These are phyloP conservation scores for Scaptodrosophila lebanonensis DNA, from an alignment of 1,140 invertebrate species.

Conservation along the genomic window DNA sequence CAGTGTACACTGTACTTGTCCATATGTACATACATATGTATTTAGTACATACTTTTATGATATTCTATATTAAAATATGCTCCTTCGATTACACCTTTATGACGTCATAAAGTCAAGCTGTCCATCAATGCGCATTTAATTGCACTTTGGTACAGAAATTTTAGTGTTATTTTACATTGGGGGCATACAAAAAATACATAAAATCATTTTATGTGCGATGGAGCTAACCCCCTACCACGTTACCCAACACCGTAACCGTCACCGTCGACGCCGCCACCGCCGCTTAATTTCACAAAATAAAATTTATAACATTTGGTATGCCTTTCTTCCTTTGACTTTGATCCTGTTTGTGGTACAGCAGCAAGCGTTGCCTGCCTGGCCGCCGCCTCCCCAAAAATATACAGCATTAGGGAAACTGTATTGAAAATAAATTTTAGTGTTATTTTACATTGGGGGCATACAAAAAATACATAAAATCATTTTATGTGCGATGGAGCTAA, in stretches of 20 bases:
- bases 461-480: slow-evolving; percentile 27
- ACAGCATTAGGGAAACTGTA: slow-evolving; percentile 28
- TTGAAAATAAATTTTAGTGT: slow-evolving; percentile 27
- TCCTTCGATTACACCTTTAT: slow-evolving; percentile 41
- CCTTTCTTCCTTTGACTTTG: slow-evolving; percentile 60
- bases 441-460: slow-evolving; percentile 36
- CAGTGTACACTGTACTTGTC: too few relatives aligned
- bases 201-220: slow-evolving; percentile 13
- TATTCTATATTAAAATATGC: too few relatives aligned
- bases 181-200: neutral
- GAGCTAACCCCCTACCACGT: slow-evolving; percentile 1
- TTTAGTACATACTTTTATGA: too few relatives aligned
- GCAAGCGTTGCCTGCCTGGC: slow-evolving; percentile 42
- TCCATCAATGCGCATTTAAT: slow-evolving; percentile 7
- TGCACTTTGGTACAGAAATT: slow-evolving; percentile 15
- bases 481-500: too few relatives aligned
- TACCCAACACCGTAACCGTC: slow-evolving; percentile 13
- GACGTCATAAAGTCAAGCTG: slow-evolving; percentile 47
- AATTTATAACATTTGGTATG: slow-evolving; percentile 41
- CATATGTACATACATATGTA: too few relatives aligned
- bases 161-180: neutral
- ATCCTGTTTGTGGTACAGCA: slow-evolving; percentile 31
- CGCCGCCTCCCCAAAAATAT: slow-evolving; percentile 27
- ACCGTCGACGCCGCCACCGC: slow-evolving; percentile 1
- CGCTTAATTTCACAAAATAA: slow-evolving; percentile 6